Conservation (phyloP, 2,888 invertebrate species). For the Tachina fera region DNA sequence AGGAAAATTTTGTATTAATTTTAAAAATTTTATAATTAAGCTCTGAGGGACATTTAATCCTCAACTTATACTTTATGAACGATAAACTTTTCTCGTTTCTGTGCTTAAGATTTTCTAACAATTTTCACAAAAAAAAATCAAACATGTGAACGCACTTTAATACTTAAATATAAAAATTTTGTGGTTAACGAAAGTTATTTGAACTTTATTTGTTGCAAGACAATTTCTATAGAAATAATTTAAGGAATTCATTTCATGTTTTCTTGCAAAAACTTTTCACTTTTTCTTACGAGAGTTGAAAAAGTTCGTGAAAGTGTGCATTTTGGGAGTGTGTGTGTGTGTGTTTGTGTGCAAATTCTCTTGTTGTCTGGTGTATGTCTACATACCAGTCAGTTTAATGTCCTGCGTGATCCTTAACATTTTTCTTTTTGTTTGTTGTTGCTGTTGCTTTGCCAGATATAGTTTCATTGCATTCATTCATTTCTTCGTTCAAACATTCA, state of each 20-base stretch:
- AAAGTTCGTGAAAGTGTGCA: conserved; percentile 51
- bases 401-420: conserved; percentile 65
- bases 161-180: background rate
- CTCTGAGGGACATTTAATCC: too few species aligned
- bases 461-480: conserved; percentile 36
- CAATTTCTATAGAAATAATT: conserved; percentile 24
- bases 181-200: conserved; percentile 25
- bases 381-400: conserved; percentile 63
- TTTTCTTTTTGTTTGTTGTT: conserved; percentile 46
- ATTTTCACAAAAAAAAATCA: background rate
- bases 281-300: conserved; percentile 34
- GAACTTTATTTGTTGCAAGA: conserved; percentile 43
- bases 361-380: conserved; percentile 37
- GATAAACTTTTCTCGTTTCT: too few species aligned
- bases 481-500: conserved; percentile 10
- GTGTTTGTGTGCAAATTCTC: conserved; percentile 2
- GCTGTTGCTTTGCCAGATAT: conserved; percentile 20
- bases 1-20: too few species aligned
- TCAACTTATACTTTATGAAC: too few species aligned
- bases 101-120: too few species aligned
- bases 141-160: conserved; percentile 23
- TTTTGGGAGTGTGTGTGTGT: conserved; percentile 1
- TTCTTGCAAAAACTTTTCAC: conserved; percentile 55
- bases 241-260: conserved; percentile 25
- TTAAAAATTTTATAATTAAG: too few species aligned